These are phyloP conservation scores for Branchipolynoe longqiensis DNA, from an alignment of 2,888 invertebrate genomes.

Conservation along the genomic window DNA sequence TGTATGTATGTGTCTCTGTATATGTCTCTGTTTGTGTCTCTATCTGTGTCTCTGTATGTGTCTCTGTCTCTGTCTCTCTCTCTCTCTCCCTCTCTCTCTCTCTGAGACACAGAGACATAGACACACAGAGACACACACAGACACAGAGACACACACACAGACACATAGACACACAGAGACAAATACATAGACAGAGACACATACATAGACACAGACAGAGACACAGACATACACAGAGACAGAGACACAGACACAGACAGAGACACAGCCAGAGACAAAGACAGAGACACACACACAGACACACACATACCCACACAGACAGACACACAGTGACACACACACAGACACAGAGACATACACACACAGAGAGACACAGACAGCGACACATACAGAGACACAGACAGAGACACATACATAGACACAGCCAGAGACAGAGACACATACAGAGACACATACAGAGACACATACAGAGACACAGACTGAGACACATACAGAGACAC, in stretches of 20 bases:
- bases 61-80: background rate
- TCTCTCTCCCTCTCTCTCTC: background rate
- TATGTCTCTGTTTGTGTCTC: background rate
- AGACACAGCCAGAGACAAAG: conserved; percentile 1
- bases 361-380: no score
- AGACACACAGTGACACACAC: background rate
- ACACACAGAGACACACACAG: background rate
- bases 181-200: conserved; percentile 31
- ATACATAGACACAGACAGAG: conserved; percentile 21
- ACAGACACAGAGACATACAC: no score
- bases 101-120: background rate
- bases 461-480: no score
- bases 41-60: background rate
- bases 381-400: background rate
- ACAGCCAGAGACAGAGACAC: background rate
- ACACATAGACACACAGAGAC: conserved; percentile 19
- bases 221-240: background rate
- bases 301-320: background rate
- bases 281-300: background rate
- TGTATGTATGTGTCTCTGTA: background rate
- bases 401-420: background rate
- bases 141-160: background rate
- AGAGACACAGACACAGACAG: background rate
- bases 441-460: no score
- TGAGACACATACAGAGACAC: no score